phyloP scores from a whole-genome alignment of 2,113 vertebrate species.

The Pygathrix nemaeus region DNA sequence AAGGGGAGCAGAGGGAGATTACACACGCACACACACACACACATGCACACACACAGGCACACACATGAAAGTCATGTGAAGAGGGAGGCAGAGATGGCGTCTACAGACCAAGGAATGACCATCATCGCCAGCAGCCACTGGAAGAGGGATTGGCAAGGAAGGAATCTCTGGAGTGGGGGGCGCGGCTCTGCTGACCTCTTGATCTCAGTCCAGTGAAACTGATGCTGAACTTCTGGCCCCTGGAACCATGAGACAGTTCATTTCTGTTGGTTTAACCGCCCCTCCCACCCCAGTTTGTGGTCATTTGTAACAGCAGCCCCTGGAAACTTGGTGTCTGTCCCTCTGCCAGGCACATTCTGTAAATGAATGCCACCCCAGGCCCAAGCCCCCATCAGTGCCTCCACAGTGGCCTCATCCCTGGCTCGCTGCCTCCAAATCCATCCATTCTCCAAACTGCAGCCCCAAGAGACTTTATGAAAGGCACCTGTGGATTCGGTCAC shows the following conservation, averaged over 20 bases:
- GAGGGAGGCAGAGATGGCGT: neutral
- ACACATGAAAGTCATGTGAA: neutral
- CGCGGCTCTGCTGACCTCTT: neutral
- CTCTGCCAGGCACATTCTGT: neutral
- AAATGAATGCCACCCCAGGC: neutral
- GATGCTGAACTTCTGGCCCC: neutral
- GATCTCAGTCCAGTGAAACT: neutral
- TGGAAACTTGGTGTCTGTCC: neutral
- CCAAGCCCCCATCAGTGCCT: neutral
- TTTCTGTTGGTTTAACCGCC: neutral
- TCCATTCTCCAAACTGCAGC: neutral
- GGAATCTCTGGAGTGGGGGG: neutral
- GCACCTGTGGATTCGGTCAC: neutral
- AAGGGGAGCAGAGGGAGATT: neutral
- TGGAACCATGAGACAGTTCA: neutral
- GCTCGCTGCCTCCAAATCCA: neutral
- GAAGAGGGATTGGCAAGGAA: too few relatives aligned
- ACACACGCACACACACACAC: neutral
- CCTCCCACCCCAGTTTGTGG: neutral
- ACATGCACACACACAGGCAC: neutral
- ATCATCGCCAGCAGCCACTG: rapidly evolving
- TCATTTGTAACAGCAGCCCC: neutral
- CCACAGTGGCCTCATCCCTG: neutral
- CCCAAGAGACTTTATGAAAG: neutral
- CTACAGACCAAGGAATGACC: neutral